Evolutionary conservation across 2,797 vertebrate species (phyloP).

Genomic region (Myotis findleyi): DNA sequence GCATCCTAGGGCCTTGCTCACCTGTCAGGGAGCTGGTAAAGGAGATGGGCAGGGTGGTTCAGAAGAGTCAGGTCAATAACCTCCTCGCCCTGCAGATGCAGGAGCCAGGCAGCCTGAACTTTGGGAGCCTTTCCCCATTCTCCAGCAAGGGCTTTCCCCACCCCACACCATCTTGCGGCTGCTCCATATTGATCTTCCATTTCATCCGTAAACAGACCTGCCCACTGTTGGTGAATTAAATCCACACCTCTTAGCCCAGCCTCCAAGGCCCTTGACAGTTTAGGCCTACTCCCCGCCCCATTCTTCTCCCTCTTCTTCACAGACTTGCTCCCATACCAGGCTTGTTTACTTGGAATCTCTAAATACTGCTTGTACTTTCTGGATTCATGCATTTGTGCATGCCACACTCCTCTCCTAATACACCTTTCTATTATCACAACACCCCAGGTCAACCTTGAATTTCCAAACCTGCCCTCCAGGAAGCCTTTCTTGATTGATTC

Average conservation of each 20-base stretch:
- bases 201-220: background rate
- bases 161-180: background rate
- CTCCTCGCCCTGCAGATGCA: background rate
- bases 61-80: background rate
- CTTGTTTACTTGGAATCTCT: background rate
- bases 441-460: background rate
- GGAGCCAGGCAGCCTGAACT: background rate
- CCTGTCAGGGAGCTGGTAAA: background rate
- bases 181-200: background rate
- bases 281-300: background rate
- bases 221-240: background rate
- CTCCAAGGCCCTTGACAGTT: background rate
- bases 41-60: background rate
- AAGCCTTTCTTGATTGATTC: background rate
- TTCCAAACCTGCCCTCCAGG: background rate
- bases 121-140: background rate
- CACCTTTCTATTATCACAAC: background rate
- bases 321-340: background rate
- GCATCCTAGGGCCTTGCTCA: background rate
- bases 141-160: background rate
- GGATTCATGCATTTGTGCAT: background rate
- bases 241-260: background rate
- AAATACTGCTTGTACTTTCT: background rate
- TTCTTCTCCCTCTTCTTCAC: background rate
- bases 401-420: background rate